Base-by-base conservation (phyloP, 2,888 invertebrate genomes). In the Alentia gelatinosa region DNA sequence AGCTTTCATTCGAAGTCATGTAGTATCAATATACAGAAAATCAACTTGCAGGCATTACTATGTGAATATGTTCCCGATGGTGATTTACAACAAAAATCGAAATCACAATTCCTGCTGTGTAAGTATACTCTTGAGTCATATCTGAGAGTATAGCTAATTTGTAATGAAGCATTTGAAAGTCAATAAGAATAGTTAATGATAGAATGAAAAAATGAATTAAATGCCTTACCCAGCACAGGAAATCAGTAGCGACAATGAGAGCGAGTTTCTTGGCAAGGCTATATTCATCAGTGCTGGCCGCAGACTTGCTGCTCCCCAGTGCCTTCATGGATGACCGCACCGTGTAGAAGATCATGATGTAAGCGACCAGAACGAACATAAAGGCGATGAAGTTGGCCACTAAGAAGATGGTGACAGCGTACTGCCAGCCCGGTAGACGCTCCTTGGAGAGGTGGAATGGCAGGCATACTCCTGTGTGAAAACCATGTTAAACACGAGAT, bases 381-480 rank as follows among this genome's bases (percentile, higher is more conserved):
- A 97, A 96, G 23, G 96, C 96, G 5, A 96, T 91, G 89, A 96
- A 94, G 94, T 97, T 97, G 79, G 97, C 92, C 37, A 96, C 96
- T n/a, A 97, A 94, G 93, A 97, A 97, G 26, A 97, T 96, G 92
- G 96, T 96, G 33, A 97, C 96, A 0, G 97, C 96, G 94, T 96
- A 97, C 93, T 97, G 96, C 97, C 97, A 97, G 26, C 97, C 97
- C 89, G 95, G 95, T 0, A 96, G 96, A 92, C 96, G 96, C 74
- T 96, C 96, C n/a, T 96, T 96, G 26, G 96, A 97, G 74, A 97
- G 96, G 93, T 97, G 97, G 39, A 97, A 95, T 0, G 97, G 96
- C 88, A 97, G 95, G 92, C 97, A 97, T 30, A 97, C 97, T 0
- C 97, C 97, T 12, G 96, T 79, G 1, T n/a, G n/a, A n/a, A n/a